Evolutionary conservation across 1,140 invertebrate genomes (phyloP), one percentile per base, ranked within the genome.

Genomic region (Portunus trituberculatus): DNA sequence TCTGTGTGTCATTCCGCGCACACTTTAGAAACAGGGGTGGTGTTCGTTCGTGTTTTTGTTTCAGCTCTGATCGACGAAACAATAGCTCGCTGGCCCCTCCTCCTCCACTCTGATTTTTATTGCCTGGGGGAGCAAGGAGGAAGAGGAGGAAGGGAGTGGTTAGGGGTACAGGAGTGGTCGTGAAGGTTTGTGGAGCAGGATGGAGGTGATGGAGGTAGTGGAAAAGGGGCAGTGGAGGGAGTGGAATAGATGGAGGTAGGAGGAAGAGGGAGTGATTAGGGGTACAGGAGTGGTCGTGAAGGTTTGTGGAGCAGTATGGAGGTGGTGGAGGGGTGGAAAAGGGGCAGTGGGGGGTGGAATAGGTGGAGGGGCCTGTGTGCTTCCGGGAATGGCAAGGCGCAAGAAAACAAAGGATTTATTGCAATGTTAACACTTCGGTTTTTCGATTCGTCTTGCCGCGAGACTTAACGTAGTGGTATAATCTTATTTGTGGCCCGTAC

Each of bases 351-450:
- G 3, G 67, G 67, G 12, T 12, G 52, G 52, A 59, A 59, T 59
- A n/a, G n/a, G 67, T 76, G n/a, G n/a, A 7, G 67, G n/a, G n/a
- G 20, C n/a, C n/a, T 76, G n/a, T 76, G 67, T 16, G 59, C 10
- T 76, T 76, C 67, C n/a, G 67, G n/a, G 67, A 76, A 76, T n/a
- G 20, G 67, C 12, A 20, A n/a, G 67, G n/a, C 25, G 20, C 20
- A 76, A 76, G 67, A 76, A 76, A 76, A 76, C 20, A n/a, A n/a
- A 76, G 67, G n/a, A 76, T 76, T 76, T 76, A n/a, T 76, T n/a
- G 25, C 20, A 20, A n/a, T 76, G 20, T 76, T 76, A 76, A 76
- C n/a, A 76, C 67, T 20, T 59, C 52, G 8, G n/a, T 0, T n/a
- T 76, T n/a, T 76, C 20, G 52, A 59, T 76, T 76, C 67, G 1